Conservation (phyloP, 2,888 invertebrate genomes). For the Iselma pallidipennis region DNA sequence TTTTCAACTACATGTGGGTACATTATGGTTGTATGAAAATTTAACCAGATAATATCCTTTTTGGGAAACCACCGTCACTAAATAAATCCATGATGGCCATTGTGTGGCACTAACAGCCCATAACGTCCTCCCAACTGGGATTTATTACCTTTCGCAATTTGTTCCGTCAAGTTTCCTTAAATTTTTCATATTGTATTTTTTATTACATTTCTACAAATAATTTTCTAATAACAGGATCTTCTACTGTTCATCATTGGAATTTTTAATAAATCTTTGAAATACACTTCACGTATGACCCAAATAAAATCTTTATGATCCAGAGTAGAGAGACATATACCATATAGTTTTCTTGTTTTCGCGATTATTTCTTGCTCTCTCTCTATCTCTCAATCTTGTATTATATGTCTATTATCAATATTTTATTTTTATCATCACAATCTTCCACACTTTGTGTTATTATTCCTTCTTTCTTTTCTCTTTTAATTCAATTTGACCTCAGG, state of each 20-base stretch:
- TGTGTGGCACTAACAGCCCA: conserved; percentile 26
- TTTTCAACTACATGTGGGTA: too few species aligned
- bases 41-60: too few species aligned
- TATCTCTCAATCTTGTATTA: not conserved
- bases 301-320: not conserved
- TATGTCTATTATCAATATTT: not conserved
- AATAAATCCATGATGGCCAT: conserved; percentile 24
- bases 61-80: conserved; percentile 16
- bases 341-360: not conserved
- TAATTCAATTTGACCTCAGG: not conserved
- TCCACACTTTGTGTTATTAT: not conserved
- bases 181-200: too few species aligned
- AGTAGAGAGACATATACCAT: not conserved
- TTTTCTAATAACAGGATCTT: too few species aligned
- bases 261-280: not conserved
- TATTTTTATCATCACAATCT: not conserved
- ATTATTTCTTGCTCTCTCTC: not conserved
- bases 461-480: not conserved
- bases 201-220: too few species aligned
- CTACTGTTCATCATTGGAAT: not conserved
- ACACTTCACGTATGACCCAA: not conserved
- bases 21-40: not conserved
- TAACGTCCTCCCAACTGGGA: conserved; percentile 16
- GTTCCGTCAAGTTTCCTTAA: too few species aligned
- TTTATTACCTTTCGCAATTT: conserved; percentile 23